Percentiles rank a stretch among this genome's conserved stretches.
Evolutionary conservation across 1,140 invertebrate genomes (phyloP).

Genomic region (Melitaea cinxia): DNA sequence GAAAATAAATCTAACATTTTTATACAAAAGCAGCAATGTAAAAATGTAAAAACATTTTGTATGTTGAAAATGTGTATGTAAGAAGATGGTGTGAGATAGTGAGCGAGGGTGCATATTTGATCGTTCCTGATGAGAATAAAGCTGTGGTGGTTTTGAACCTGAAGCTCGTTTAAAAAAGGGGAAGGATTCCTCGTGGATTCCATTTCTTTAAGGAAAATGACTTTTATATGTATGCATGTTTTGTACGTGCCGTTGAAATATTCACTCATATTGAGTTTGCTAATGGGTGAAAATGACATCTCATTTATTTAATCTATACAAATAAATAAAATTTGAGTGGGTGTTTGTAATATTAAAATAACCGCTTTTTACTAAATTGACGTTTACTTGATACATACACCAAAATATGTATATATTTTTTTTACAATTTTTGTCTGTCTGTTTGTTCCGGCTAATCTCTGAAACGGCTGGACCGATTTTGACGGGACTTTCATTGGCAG

Average conservation of each 20-base stretch:
- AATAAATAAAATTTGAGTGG: too few species aligned
- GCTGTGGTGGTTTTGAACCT: constrained; percentile 39
- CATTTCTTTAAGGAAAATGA: constrained; percentile 41
- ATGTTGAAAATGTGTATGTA: neutral
- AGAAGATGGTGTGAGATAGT: constrained; percentile 53
- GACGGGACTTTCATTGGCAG: too few species aligned
- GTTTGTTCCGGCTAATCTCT: too few species aligned
- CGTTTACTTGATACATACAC: too few species aligned
- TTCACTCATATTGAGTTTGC: neutral
- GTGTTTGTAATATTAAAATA: too few species aligned
- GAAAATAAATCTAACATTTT: neutral
- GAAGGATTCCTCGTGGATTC: constrained; percentile 26
- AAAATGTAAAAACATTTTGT: neutral
- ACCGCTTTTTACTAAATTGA: too few species aligned
- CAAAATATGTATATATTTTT: too few species aligned
- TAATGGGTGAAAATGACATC: neutral
- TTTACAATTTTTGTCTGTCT: too few species aligned
- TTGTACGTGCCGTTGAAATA: neutral
- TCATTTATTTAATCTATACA: neutral
- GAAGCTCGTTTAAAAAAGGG: constrained; percentile 42
- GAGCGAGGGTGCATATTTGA: constrained; percentile 70
- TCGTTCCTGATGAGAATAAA: constrained; percentile 59
- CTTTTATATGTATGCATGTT: constrained; percentile 22
- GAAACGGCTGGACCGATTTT: too few species aligned
- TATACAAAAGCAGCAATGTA: constrained; percentile 11